Conservation (phyloP, 2,797 vertebrate genomes). For the Hipposideros larvatus region DNA sequence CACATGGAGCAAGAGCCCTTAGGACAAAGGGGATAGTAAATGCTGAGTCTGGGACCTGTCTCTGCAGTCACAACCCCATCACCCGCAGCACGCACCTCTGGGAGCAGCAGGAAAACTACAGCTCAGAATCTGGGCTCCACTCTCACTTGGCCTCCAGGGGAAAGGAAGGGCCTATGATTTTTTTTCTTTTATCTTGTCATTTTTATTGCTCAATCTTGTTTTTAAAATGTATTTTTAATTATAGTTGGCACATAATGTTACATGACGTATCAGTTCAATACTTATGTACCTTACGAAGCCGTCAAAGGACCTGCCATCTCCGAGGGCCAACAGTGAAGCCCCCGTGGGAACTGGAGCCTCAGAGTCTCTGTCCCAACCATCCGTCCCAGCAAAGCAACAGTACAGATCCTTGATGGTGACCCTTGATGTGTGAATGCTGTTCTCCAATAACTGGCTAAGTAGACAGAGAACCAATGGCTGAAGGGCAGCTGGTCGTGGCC, state of each 20-base stretch:
- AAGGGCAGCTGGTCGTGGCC: background rate
- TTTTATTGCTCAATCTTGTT: background rate
- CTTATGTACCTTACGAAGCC: background rate
- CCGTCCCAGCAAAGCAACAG: background rate
- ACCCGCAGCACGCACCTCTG: background rate
- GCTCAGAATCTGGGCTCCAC: background rate
- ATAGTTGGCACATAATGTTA: too few species aligned
- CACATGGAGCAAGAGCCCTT: background rate
- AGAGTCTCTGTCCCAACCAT: background rate
- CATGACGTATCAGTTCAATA: rapidly evolving
- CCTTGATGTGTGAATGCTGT: background rate
- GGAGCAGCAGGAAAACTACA: background rate
- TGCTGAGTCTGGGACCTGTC: background rate
- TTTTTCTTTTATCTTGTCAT: background rate
- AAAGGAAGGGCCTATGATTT: background rate
- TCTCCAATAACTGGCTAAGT: background rate
- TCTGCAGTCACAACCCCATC: background rate
- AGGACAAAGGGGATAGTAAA: background rate
- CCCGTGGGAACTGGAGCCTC: background rate
- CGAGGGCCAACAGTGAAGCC: background rate
- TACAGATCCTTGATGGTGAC: background rate
- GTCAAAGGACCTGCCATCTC: background rate
- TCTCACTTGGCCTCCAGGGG: background rate
- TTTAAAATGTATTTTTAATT: background rate
- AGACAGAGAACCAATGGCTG: background rate